Conservation (phyloP, 2,113 vertebrate species). For the Leiothrix lutea region DNA sequence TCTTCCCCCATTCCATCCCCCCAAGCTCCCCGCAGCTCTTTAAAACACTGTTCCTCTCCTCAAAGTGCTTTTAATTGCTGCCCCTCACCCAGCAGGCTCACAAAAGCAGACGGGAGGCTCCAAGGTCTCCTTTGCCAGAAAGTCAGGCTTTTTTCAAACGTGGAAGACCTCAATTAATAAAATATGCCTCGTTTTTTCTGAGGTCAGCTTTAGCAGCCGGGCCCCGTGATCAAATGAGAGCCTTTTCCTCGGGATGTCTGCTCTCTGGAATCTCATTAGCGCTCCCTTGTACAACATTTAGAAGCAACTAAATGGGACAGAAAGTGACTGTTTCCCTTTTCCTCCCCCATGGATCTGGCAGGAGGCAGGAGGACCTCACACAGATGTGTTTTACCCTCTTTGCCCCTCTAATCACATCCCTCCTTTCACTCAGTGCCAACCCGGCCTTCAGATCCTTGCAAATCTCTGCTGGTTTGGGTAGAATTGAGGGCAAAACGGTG, state of each 20-base stretch:
- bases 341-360: not conserved
- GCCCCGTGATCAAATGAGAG: not conserved
- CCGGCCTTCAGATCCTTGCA: not conserved
- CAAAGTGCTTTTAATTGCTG: constrained; percentile 40
- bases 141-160: not conserved
- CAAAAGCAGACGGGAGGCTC: not conserved
- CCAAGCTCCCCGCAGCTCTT: not conserved
- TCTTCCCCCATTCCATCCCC: not conserved
- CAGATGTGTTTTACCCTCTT: not conserved
- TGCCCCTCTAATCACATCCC: not conserved
- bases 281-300: rapidly evolving
- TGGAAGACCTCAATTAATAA: constrained; percentile 53
- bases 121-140: constrained; percentile 20
- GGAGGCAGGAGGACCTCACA: not conserved
- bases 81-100: not conserved
- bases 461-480: not conserved
- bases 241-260: not conserved
- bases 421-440: not conserved
- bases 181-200: not conserved
- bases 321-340: not conserved
- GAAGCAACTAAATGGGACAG: not conserved
- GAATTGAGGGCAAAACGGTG: not conserved
- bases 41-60: constrained; percentile 8
- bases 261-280: not conserved
- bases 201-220: not conserved